phyloP scores from a whole-genome alignment of 2,797 vertebrate species.

The Sebastes diploproa region DNA sequence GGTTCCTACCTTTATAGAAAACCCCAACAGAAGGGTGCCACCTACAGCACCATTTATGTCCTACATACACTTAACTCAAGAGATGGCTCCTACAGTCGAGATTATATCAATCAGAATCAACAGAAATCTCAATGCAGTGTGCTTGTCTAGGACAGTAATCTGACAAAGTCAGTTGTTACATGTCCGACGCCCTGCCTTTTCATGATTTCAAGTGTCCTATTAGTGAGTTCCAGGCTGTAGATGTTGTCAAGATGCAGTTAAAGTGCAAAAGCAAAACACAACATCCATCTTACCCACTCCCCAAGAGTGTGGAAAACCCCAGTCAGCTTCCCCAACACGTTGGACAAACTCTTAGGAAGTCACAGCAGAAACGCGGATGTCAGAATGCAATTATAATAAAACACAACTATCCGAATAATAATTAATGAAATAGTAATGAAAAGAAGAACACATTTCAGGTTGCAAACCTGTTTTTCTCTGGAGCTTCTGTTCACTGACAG shows the following conservation, averaged over 20 bases:
- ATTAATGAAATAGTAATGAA: neutral
- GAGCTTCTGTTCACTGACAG: constrained; percentile 54
- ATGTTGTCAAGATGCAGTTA: constrained; percentile 7
- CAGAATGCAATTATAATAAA: neutral
- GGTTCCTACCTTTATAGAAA: no score
- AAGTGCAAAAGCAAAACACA: constrained; percentile 9
- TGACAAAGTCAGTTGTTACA: neutral
- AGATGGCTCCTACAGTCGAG: no score
- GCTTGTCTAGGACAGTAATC: neutral
- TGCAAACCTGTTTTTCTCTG: constrained; percentile 70
- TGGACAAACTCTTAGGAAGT: constrained; percentile 61
- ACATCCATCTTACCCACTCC: constrained; percentile 73
- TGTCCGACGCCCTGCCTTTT: neutral
- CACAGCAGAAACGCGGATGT: constrained; percentile 7
- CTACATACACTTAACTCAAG: no score
- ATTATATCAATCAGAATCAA: neutral
- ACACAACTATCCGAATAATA: neutral
- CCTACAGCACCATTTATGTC: no score
- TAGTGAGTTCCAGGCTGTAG: neutral
- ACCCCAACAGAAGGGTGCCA: no score
- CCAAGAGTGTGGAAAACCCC: constrained; percentile 76
- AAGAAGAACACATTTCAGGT: neutral
- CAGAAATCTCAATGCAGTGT: neutral
- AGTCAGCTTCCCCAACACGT: constrained; percentile 71
- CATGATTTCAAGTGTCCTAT: neutral